Evolutionary conservation across 1,140 invertebrate species (phyloP).

Genomic region (Dolichoris vasculosae): DNA sequence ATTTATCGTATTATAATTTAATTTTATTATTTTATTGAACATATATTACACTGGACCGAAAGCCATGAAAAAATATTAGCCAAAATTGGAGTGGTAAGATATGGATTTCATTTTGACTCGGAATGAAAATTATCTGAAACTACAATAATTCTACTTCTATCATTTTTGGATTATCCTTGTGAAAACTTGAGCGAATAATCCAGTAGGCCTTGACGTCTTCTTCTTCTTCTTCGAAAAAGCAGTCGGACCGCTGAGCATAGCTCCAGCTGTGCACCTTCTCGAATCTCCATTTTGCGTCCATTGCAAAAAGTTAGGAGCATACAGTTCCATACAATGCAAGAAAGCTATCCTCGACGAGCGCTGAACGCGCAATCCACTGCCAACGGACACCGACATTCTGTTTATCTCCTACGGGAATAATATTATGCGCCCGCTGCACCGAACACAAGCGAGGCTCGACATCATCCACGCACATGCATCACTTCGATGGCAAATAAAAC

Average conservation of each 20-base stretch:
- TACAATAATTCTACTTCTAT: neutral
- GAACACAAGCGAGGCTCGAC: neutral
- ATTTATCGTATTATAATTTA: too few relatives aligned
- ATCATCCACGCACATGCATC: neutral
- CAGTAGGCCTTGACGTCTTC: neutral
- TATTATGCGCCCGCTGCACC: neutral
- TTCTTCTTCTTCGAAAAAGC: neutral
- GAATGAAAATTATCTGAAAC: too few relatives aligned
- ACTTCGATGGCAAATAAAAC: slow-evolving; percentile 21
- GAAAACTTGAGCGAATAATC: neutral
- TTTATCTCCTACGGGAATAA: neutral
- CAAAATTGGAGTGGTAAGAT: too few relatives aligned
- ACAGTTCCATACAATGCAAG: neutral
- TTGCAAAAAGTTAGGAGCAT: neutral
- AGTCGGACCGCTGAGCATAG: neutral
- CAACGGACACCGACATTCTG: neutral
- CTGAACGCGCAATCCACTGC: neutral
- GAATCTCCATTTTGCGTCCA: neutral
- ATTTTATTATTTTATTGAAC: too few relatives aligned
- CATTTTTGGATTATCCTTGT: neutral
- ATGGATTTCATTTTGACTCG: too few relatives aligned
- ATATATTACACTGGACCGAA: too few relatives aligned
- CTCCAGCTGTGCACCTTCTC: too few relatives aligned
- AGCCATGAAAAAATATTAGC: too few relatives aligned
- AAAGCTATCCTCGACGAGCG: neutral